phyloP scores from a whole-genome alignment of 1,140 invertebrate genomes.

The Grapholita molesta region DNA sequence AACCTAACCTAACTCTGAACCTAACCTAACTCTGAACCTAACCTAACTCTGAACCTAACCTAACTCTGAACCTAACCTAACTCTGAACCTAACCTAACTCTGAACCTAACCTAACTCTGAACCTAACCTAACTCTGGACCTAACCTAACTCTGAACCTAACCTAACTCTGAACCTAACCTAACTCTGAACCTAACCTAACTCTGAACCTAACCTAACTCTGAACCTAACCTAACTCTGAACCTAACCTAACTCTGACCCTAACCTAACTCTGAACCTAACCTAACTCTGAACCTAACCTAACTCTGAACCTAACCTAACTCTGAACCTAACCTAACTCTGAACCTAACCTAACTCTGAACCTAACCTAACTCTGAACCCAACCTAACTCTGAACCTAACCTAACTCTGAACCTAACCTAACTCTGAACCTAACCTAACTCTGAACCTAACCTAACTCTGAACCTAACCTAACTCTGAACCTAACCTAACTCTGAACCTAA shows the following conservation, averaged over 20 bases:
- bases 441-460: background rate
- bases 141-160: background rate
- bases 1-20: no score
- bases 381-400: background rate
- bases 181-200: background rate
- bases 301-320: background rate
- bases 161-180: background rate
- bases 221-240: background rate
- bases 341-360: background rate
- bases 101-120: no score
- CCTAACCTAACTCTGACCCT: background rate
- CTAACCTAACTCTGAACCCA: background rate
- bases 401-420: background rate
- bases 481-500: background rate
- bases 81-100: no score
- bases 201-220: background rate
- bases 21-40: no score
- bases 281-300: no score
- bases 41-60: no score
- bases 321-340: background rate
- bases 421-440: background rate
- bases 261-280: background rate
- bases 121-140: no score
- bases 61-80: no score
- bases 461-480: background rate